Percentiles rank a stretch among this genome's conserved stretches.
Conservation (phyloP, 2,797 vertebrate species). For the Sorex maritimensis region DNA sequence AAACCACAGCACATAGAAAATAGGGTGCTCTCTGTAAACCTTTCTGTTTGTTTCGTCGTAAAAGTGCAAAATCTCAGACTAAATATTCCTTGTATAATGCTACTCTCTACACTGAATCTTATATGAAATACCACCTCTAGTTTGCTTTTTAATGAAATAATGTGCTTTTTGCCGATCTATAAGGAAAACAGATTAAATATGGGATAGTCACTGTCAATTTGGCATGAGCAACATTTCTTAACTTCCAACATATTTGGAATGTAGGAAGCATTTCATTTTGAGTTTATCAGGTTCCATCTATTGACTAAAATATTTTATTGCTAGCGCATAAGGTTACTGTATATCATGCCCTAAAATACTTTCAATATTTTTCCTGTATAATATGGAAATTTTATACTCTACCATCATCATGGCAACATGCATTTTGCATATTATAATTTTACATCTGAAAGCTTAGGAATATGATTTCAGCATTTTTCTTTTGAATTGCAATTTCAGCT, state of each 20-base stretch:
- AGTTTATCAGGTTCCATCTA: slow-evolving; percentile 26
- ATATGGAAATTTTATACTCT: slow-evolving; percentile 48
- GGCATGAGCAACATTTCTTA: neutral
- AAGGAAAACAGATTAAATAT: neutral
- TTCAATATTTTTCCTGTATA: slow-evolving; percentile 53
- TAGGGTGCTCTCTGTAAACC: slow-evolving; percentile 10
- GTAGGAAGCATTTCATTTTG: slow-evolving; percentile 10
- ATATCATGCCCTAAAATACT: slow-evolving; percentile 9
- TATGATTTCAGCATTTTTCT: slow-evolving; percentile 65
- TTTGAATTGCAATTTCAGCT: slow-evolving; percentile 56
- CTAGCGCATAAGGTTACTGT: neutral
- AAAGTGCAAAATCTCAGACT: slow-evolving; percentile 1
- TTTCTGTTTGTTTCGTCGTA: slow-evolving; percentile 4
- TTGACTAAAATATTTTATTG: slow-evolving; percentile 24
- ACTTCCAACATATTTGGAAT: slow-evolving; percentile 34
- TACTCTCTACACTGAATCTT: neutral
- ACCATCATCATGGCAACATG: neutral
- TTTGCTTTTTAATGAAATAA: slow-evolving; percentile 1
- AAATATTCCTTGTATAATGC: slow-evolving; percentile 12
- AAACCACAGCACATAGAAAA: neutral
- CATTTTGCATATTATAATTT: slow-evolving; percentile 74
- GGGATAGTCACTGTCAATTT: slow-evolving; percentile 32
- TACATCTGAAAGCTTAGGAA: slow-evolving; percentile 49
- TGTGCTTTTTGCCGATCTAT: neutral
- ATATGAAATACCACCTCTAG: neutral